These are phyloP conservation scores for Bathynomus jamesi DNA, from an alignment of 1,140 invertebrate genomes.

Conservation along the genomic window DNA sequence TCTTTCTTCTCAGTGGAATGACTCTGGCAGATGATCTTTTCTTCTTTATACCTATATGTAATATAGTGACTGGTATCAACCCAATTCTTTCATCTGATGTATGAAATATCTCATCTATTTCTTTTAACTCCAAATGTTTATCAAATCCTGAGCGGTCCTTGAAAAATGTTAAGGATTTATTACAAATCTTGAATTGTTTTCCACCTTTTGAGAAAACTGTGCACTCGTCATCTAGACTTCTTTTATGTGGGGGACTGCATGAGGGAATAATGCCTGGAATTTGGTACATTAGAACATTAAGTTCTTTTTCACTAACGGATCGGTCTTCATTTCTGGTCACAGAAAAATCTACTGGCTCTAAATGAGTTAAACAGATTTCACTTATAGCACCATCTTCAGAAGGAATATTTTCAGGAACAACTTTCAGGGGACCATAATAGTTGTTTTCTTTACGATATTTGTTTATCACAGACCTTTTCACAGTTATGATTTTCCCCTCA, in stretches of 20 bases:
- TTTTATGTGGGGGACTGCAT: constrained; percentile 1
- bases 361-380: background rate
- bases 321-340: background rate
- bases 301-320: background rate
- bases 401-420: background rate
- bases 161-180: constrained; percentile 9
- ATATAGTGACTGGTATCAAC: background rate
- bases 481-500: background rate
- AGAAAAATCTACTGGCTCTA: background rate
- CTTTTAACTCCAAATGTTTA: too few relatives aligned
- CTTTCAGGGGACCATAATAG: background rate
- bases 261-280: constrained; percentile 14
- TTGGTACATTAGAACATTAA: background rate
- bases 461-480: background rate
- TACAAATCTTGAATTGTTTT: background rate
- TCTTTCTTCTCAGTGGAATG: background rate
- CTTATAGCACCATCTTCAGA: background rate
- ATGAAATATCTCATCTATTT: too few relatives aligned
- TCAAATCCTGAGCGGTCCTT: constrained; percentile 6
- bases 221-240: background rate
- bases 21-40: background rate
- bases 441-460: background rate
- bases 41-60: constrained; percentile 4
- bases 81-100: too few relatives aligned
- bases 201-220: constrained; percentile 3